phyloP scores from a whole-genome alignment of 2,797 vertebrate species.

The Holocentrus rufus region DNA sequence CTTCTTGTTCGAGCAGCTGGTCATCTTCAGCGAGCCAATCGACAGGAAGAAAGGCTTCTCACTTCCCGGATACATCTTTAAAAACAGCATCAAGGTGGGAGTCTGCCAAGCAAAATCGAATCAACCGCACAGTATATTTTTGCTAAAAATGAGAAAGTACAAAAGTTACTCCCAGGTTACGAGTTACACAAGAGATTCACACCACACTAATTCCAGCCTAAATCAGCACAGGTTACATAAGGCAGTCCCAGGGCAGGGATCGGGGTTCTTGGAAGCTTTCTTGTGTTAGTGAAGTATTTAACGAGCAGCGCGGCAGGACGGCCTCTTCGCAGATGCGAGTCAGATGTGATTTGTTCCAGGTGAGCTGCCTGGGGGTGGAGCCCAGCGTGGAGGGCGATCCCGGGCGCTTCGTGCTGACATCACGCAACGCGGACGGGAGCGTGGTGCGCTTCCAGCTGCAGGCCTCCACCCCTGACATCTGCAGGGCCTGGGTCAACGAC shows the following conservation, averaged over 20 bases:
- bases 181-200: slow-evolving; percentile 46
- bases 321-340: slow-evolving; percentile 56
- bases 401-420: slow-evolving; percentile 87
- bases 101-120: not conserved
- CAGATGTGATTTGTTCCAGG: slow-evolving; percentile 80
- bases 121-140: not conserved
- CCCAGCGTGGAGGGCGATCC: slow-evolving; percentile 84
- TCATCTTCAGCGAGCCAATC: slow-evolving; percentile 93
- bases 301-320: slow-evolving; percentile 47
- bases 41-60: slow-evolving; percentile 91
- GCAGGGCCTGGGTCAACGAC: slow-evolving; percentile 87
- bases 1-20: slow-evolving; percentile 94
- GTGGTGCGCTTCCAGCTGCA: slow-evolving; percentile 86
- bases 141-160: slow-evolving; percentile 13
- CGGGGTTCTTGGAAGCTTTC: slow-evolving; percentile 26
- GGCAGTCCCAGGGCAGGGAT: slow-evolving; percentile 22
- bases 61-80: slow-evolving; percentile 89
- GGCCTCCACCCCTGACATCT: slow-evolving; percentile 80
- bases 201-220: slow-evolving; percentile 1
- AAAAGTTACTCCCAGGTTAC: slow-evolving; percentile 18
- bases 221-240: slow-evolving; percentile 53
- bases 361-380: slow-evolving; percentile 92
- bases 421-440: slow-evolving; percentile 87
- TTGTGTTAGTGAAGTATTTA: slow-evolving; percentile 57
- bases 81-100: slow-evolving; percentile 92